Conservation (phyloP, 2,888 invertebrate genomes). For the Drosophila hamatofila region DNA sequence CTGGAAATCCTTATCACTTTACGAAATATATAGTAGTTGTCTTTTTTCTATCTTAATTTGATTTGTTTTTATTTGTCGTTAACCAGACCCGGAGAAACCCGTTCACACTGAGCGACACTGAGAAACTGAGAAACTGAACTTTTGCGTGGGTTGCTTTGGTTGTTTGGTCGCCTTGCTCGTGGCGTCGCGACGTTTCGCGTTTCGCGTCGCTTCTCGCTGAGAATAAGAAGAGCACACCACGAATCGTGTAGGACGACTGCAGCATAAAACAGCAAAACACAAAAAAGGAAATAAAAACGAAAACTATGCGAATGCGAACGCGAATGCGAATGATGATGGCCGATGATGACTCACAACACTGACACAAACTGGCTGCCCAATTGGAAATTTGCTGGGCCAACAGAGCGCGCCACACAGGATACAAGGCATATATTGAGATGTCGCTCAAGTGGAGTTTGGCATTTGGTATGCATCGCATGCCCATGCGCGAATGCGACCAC, state of each 20-base stretch:
- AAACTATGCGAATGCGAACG: constrained; percentile 53
- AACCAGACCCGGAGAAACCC: constrained; percentile 46
- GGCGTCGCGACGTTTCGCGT: constrained; percentile 5
- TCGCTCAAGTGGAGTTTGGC: constrained; percentile 12
- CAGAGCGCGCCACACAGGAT: not conserved
- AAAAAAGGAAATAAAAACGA: constrained; percentile 59
- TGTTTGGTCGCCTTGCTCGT: constrained; percentile 36
- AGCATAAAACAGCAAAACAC: constrained; percentile 30
- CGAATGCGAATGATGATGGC: constrained; percentile 45
- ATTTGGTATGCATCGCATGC: constrained; percentile 53
- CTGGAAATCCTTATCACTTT: constrained; percentile 41
- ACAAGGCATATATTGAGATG: constrained; percentile 5
- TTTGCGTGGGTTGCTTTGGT: constrained; percentile 66
- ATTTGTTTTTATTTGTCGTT: constrained; percentile 18
- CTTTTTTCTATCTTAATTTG: not conserved
- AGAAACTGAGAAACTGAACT: constrained; percentile 62
- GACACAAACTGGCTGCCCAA: constrained; percentile 41
- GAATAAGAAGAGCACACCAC: constrained; percentile 44
- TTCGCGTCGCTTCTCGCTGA: constrained; percentile 14
- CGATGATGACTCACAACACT: constrained; percentile 70
- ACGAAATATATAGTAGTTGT: not conserved
- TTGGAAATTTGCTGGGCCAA: constrained; percentile 47
- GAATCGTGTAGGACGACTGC: constrained; percentile 52
- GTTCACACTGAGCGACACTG: constrained; percentile 64
- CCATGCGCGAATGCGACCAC: constrained; percentile 53